These are phyloP conservation scores for Tetrao urogallus DNA, from an alignment of 2,113 vertebrate species.

Conservation along the genomic window DNA sequence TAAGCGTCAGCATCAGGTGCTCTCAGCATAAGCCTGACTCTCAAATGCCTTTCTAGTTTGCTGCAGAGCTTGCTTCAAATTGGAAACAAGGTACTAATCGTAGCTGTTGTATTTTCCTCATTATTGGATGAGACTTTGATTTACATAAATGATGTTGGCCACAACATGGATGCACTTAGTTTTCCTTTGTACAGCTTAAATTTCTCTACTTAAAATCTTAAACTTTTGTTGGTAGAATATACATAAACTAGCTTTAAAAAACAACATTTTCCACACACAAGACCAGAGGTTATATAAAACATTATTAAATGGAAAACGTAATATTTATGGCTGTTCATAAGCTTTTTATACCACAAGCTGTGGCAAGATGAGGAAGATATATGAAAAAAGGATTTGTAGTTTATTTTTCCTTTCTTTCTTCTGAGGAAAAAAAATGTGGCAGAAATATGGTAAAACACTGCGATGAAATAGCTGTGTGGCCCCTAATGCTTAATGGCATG, in stretches of 20 bases:
- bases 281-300: neutral
- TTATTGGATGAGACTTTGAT: neutral
- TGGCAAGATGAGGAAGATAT: neutral
- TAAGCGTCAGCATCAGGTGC: neutral
- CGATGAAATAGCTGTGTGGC: neutral
- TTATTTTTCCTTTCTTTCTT: accelerated
- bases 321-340: neutral
- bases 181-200: neutral
- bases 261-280: neutral
- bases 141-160: neutral
- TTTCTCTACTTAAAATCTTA: neutral
- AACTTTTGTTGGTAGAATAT: neutral
- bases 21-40: neutral
- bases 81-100: neutral
- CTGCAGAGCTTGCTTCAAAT: neutral
- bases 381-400: neutral
- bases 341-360: neutral
- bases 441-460: neutral
- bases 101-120: neutral
- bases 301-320: neutral
- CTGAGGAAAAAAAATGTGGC: neutral
- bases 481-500: neutral
- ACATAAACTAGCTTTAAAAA: neutral
- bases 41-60: neutral
- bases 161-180: neutral